Evolutionary conservation across 1,140 invertebrate genomes (phyloP), one percentile per base, ranked within the genome.

Genomic region (Tribolium castaneum): DNA sequence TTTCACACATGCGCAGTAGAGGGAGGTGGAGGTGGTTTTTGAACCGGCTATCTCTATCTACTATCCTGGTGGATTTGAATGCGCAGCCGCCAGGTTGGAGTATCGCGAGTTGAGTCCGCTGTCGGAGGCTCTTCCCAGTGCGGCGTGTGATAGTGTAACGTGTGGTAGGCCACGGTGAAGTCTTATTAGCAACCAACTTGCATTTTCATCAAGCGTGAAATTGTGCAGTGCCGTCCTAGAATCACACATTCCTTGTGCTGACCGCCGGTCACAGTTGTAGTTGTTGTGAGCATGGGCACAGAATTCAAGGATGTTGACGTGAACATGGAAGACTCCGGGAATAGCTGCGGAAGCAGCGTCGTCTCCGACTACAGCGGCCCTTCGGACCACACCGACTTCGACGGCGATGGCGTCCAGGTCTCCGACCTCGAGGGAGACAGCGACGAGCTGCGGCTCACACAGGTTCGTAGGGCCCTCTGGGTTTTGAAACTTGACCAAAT

Each of bases 291-390:
- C 73, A 84, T 84, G 83, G 81, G 82, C 54, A 81, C 82, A 74
- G 79, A 82, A 81, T 83, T 73, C 75, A 85, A 84, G 82, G 82
- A 85, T 83, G 80, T 82, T 71, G 80, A 83, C 76, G 72, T 80
- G 81, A 83, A 83, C 76, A 84, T 84, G 83, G 85, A 86, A 70
- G 85, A 86, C 83, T 86, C 85, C 6, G 85, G 85, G 35, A 85
- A 86, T 79, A 86, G 85, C 82, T 86, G 85, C 78, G 85, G 85
- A 50, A 85, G 84, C 72, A 85, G 84, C 79, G 84, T 86, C 45
- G 82, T 86, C 35, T 86, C 85, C 35, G 85, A 86, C 76, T 83
- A 82, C 51, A 85, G 84, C 73, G 84, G 84, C 10, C 83, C 82
- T 16, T 84, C 82, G 7, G 83, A 84, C 72, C 81, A 83, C 35